phyloP scores from a whole-genome alignment of 2,797 vertebrate genomes.

The Phrynocephalus guinanensis region DNA sequence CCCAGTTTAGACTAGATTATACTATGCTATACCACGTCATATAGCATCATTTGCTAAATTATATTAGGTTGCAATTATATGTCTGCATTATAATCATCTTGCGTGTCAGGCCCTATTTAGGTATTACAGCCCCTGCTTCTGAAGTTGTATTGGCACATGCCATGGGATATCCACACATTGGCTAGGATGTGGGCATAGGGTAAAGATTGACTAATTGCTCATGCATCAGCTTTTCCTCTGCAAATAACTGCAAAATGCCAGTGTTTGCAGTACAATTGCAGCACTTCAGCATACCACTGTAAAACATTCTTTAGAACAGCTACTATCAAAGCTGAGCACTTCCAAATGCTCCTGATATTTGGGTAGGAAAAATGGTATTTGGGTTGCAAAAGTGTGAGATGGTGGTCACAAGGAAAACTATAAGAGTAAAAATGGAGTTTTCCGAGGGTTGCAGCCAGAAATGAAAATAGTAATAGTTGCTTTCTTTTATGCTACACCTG shows the following conservation, averaged over 20 bases:
- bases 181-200: background rate
- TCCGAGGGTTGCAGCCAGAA: too few species aligned
- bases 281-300: background rate
- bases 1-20: too few species aligned
- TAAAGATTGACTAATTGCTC: background rate
- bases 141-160: background rate
- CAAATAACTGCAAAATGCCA: background rate
- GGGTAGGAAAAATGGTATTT: background rate
- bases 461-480: too few species aligned
- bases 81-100: too few species aligned
- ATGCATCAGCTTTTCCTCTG: background rate
- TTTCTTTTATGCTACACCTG: too few species aligned
- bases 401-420: background rate
- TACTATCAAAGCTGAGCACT: background rate
- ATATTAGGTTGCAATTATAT: too few species aligned
- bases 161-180: background rate
- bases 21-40: too few species aligned
- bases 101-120: background rate
- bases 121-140: background rate
- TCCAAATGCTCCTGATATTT: background rate
- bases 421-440: background rate
- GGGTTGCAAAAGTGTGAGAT: background rate
- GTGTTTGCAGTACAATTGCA: background rate
- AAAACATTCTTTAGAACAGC: background rate
- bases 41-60: too few species aligned